Base-by-base conservation (phyloP, 2,888 invertebrate genomes). In the Buathra laborator region DNA sequence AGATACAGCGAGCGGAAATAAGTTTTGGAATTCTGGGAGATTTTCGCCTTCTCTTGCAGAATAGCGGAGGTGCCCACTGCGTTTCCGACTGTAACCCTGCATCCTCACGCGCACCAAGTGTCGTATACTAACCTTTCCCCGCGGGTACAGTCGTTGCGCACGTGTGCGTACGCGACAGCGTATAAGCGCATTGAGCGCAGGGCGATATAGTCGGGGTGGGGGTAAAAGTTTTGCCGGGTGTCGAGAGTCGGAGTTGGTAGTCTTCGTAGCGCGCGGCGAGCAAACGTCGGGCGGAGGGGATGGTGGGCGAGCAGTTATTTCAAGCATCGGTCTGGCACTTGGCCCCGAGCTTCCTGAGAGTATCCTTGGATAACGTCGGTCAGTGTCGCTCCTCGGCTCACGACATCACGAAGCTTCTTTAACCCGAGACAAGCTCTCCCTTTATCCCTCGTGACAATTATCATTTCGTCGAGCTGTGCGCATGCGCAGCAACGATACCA, bases 311-410 rank as follows among this genome's bases (percentile, higher is more conserved):
- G 90, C 90, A 91, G 93, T 93, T 93, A 93, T 93, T 93, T 93
- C 93, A 91, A 93, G 93, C 93, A 87, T 90, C 91, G 88, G 87
- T 91, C 90, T 91, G 93, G 92, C 93, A 93, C 92, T 93, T 92
- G 89, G 93, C 91, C 92, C 90, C 91, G 91, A 93, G 93, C 92
- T 91, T 88, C 90, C 90, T 87, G 86, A 85, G 90, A 88, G 90
- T 81, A 89, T 90, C 90, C 87, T 89, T 86, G 87, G 86, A 84
- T 83, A 83, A 86, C 87, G 86, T 87, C 85, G 86, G 86, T 83
- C 88, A 86, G 84, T 89, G 86, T 86, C 86, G 86, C 78, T 86
- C 83, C 83, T 84, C 83, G 82, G 86, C 85, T 87, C 85, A 82
- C 67, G 37, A 76, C 84, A 71, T 86, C 86, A 56, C 86, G 72